phyloP scores from a whole-genome alignment of 2,797 vertebrate species.

The Serranus cabrilla region DNA sequence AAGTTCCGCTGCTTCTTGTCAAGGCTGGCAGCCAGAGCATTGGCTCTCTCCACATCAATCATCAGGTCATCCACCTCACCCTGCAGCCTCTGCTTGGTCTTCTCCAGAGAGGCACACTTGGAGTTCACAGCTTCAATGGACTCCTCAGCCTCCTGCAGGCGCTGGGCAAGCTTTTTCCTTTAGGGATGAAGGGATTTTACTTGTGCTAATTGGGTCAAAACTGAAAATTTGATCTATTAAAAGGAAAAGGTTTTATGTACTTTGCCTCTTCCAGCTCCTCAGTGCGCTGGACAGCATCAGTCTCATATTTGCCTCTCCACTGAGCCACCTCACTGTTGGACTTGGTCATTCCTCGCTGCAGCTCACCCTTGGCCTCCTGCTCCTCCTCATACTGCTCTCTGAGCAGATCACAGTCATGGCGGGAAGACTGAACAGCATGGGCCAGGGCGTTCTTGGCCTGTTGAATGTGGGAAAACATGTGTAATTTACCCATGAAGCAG shows the following conservation, averaged over 20 bases:
- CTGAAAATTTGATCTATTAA: neutral
- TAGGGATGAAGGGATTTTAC: neutral
- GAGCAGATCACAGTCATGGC: conserved; percentile 90
- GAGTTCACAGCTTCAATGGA: conserved; percentile 88
- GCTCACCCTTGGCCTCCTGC: conserved; percentile 89
- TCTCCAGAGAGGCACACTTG: conserved; percentile 84
- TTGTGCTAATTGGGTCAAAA: neutral
- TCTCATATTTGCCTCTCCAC: conserved; percentile 91
- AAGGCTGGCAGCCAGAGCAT: conserved; percentile 81
- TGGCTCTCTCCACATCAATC: conserved; percentile 82
- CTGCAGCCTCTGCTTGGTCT: conserved; percentile 89
- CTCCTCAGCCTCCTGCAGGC: conserved; percentile 90
- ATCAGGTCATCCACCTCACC: conserved; percentile 90
- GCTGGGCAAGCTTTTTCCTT: conserved; percentile 91
- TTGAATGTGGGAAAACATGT: too few relatives aligned
- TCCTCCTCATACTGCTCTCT: conserved; percentile 91
- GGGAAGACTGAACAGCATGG: conserved; percentile 87
- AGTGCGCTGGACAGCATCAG: conserved; percentile 89
- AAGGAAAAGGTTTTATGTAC: conserved; percentile 78
- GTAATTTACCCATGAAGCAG: conserved; percentile 5
- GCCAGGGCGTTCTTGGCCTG: conserved; percentile 91
- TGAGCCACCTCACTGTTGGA: conserved; percentile 91
- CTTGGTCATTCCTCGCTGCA: conserved; percentile 90
- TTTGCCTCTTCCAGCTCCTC: conserved; percentile 91
- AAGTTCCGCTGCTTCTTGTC: conserved; percentile 86